phyloP scores from a whole-genome alignment of 2,888 invertebrate genomes.

The Microchrysa polita region DNA sequence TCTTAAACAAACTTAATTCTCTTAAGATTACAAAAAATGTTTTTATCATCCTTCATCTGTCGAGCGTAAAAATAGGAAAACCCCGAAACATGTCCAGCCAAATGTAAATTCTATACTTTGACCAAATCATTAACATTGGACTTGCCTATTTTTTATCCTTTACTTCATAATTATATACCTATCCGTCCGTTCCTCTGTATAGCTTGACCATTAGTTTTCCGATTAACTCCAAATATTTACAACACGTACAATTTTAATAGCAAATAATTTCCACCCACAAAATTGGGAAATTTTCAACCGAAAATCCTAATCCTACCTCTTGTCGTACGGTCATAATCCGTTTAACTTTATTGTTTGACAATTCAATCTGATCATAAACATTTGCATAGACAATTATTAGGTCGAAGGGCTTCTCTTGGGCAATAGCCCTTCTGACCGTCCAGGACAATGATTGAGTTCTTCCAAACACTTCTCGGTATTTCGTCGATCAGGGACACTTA shows the following conservation, averaged over 20 bases:
- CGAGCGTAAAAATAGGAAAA: no score
- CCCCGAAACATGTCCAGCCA: no score
- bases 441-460: not conserved
- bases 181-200: no score
- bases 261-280: slow-evolving; percentile 19
- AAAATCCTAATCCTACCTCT: not conserved
- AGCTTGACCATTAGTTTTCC: no score
- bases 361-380: slow-evolving; percentile 24
- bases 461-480: not conserved
- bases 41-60: no score
- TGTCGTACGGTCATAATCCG: not conserved
- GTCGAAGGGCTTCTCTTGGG: slow-evolving; percentile 26
- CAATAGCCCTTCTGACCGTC: slow-evolving; percentile 10
- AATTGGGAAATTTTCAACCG: not conserved
- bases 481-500: not conserved
- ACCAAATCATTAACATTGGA: no score
- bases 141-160: no score
- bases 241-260: slow-evolving; percentile 15
- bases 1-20: no score
- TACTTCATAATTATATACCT: no score
- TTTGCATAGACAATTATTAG: slow-evolving; percentile 41
- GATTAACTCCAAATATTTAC: slow-evolving; percentile 19
- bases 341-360: slow-evolving; percentile 1
- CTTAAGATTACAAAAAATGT: no score
- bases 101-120: no score